A percentile compares a stretch with the other conserved stretches of the same genome.
These are phyloP conservation scores for Dichetophora obliterata DNA, from an alignment of 2,888 invertebrate species.

Conservation along the genomic window DNA sequence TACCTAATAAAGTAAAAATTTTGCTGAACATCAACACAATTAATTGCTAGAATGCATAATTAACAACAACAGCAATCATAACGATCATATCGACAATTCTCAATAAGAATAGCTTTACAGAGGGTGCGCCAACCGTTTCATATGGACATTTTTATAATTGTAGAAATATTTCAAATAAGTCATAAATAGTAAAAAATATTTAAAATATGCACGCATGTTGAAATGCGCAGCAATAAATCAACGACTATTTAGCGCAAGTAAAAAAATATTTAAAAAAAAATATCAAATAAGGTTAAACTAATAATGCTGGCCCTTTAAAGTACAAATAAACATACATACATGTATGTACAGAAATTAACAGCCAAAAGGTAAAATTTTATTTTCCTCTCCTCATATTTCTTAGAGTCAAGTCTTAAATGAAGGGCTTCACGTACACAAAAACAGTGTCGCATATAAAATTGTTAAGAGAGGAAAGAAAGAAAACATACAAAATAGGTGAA, in stretches of 20 bases:
- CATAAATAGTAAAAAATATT: constrained; percentile 45
- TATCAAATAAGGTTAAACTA: constrained; percentile 20
- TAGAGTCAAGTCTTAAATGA: too few relatives aligned
- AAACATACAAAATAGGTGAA: constrained; percentile 25
- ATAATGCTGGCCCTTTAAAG: not conserved
- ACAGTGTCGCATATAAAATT: constrained; percentile 38
- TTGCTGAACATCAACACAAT: not conserved
- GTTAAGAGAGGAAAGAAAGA: not conserved
- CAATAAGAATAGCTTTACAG: too few relatives aligned
- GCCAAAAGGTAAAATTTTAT: too few relatives aligned
- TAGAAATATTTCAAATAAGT: constrained; percentile 3
- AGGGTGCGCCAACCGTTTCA: too few relatives aligned
- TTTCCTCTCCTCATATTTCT: too few relatives aligned
- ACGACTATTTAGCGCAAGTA: constrained; percentile 22
- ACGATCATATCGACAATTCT: too few relatives aligned
- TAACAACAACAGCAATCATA: not conserved
- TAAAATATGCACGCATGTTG: too few relatives aligned
- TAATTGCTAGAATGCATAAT: constrained; percentile 13
- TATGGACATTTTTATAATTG: too few relatives aligned
- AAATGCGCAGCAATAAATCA: too few relatives aligned
- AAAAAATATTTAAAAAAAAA: constrained; percentile 5
- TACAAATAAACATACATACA: not conserved
- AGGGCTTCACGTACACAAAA: too few relatives aligned
- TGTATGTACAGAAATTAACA: too few relatives aligned
- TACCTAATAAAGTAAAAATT: not conserved